Conservation (phyloP, 2,113 vertebrate genomes). For the Elephas maximus region DNA sequence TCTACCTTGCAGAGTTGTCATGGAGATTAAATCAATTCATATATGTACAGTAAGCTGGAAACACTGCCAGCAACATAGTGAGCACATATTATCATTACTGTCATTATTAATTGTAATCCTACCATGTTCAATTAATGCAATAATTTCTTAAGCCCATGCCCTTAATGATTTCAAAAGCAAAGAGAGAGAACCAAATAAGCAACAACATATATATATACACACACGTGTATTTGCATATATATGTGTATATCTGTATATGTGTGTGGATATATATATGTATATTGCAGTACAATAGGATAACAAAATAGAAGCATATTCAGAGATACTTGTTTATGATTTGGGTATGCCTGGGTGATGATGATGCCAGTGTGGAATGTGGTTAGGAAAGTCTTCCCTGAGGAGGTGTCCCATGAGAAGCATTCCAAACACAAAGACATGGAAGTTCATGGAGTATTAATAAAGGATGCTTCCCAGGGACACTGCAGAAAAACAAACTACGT, state of each 20-base stretch:
- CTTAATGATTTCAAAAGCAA: not conserved
- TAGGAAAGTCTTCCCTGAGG: not conserved
- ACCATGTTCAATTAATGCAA: not conserved
- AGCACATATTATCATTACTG: not conserved
- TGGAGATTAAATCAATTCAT: not conserved
- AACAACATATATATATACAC: not conserved
- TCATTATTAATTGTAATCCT: not conserved
- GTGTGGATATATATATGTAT: no score
- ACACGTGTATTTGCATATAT: no score
- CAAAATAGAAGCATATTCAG: not conserved
- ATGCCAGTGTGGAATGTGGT: no score
- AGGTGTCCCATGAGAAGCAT: not conserved
- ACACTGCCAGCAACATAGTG: not conserved
- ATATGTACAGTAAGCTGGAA: not conserved
- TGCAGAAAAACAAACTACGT: not conserved
- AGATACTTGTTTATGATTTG: not conserved
- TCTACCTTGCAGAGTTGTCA: not conserved
- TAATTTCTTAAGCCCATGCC: not conserved
- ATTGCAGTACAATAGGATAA: accelerated
- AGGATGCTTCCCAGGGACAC: not conserved
- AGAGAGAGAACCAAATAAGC: not conserved
- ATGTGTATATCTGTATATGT: no score
- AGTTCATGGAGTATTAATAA: not conserved
- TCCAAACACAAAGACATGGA: not conserved
- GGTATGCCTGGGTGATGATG: not conserved